Conservation (phyloP, 2,113 vertebrate genomes). For the Ardeotis arabs region DNA sequence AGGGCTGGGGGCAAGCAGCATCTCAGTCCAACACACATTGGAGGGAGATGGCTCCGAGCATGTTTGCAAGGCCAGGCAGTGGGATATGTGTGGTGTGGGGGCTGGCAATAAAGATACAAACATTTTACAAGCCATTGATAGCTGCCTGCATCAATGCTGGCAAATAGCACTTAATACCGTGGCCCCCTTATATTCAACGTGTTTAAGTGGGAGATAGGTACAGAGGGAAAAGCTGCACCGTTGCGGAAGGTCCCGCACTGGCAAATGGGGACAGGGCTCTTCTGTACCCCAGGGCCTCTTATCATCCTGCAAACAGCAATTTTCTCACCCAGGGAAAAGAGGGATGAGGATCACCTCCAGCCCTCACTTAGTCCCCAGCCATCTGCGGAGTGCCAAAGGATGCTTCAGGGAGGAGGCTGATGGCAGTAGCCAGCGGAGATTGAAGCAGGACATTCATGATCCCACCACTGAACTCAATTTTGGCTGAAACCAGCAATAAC, state of each 20-base stretch:
- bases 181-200: background rate
- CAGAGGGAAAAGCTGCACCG: background rate
- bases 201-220: background rate
- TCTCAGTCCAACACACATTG: background rate
- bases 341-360: background rate
- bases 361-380: background rate
- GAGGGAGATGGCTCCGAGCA: background rate
- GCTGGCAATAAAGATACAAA: background rate
- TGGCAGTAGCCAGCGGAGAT: background rate
- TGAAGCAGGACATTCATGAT: background rate
- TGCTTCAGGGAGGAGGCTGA: background rate
- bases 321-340: background rate
- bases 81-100: background rate
- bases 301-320: background rate
- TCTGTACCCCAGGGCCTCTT: background rate
- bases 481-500: background rate
- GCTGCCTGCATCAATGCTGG: background rate
- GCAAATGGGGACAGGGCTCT: background rate
- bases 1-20: background rate
- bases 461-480: background rate
- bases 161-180: background rate
- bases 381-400: background rate
- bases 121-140: background rate
- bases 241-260: background rate
- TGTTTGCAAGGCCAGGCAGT: fast-evolving